Evolutionary conservation across 2,113 vertebrate species (phyloP).

Genomic region (Notechis scutatus): DNA sequence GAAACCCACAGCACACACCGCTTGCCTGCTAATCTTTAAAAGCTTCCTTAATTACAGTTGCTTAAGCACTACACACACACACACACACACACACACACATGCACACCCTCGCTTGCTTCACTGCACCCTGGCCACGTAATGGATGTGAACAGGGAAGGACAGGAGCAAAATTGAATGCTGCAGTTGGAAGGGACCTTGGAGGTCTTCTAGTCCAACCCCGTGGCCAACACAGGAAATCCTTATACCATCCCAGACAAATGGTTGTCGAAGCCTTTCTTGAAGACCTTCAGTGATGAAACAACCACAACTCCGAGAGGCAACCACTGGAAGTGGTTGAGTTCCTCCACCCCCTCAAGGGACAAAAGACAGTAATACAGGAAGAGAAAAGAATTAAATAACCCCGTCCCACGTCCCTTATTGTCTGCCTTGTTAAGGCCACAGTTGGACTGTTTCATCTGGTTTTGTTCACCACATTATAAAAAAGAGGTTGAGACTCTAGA

Average conservation of each 20-base stretch:
- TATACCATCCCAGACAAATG: neutral
- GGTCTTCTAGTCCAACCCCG: neutral
- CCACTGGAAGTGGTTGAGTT: neutral
- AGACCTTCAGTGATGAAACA: neutral
- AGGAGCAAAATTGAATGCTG: neutral
- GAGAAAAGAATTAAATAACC: no score
- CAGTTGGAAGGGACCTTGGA: neutral
- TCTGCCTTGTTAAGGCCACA: no score
- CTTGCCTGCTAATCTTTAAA: neutral
- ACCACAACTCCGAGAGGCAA: no score
- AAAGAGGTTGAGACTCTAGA: no score
- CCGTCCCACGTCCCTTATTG: no score
- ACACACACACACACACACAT: neutral
- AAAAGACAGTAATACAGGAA: no score
- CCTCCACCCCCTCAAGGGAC: no score
- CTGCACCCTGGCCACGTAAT: neutral
- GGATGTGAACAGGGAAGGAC: neutral
- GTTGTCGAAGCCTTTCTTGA: neutral
- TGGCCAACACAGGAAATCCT: neutral
- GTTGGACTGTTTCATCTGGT: no score
- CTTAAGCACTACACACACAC: neutral
- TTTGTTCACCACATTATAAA: no score
- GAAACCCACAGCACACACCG: neutral
- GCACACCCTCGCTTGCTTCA: neutral
- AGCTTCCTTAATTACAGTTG: neutral